Conservation (phyloP, 2,113 vertebrate species). For the Thalassoma bifasciatum region DNA sequence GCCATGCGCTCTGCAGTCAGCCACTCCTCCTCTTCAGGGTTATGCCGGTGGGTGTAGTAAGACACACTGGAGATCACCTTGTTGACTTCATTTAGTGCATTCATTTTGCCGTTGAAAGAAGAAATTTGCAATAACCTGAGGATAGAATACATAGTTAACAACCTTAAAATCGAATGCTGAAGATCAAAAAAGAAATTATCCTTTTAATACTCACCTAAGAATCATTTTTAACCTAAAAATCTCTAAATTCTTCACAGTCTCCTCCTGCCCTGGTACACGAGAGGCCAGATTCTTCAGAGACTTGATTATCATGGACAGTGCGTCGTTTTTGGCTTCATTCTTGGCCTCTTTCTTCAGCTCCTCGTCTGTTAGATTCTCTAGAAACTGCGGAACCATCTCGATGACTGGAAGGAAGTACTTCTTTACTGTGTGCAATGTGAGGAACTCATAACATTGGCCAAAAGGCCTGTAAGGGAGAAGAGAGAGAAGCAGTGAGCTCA, state of each 20-base stretch:
- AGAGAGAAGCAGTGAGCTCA: neutral
- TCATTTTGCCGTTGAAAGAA: conserved; percentile 99
- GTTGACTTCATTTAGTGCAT: conserved; percentile 99
- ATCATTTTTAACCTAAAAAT: conserved; percentile 99
- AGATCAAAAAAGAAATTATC: neutral
- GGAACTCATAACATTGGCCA: conserved; percentile 99
- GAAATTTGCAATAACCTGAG: conserved; percentile 99
- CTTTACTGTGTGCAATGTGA: conserved; percentile 99
- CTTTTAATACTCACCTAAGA: conserved; percentile 91
- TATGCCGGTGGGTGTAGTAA: conserved; percentile 98
- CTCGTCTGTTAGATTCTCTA: conserved; percentile 99
- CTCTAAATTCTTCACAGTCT: conserved; percentile 99
- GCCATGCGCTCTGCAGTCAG: conserved; percentile 99
- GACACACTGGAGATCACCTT: conserved; percentile 99
- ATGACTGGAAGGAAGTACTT: conserved; percentile 99
- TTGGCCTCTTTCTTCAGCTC: conserved; percentile 99
- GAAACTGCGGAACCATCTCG: conserved; percentile 99
- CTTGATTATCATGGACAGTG: conserved; percentile 99
- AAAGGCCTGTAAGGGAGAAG: conserved; percentile 88
- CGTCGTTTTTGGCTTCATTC: conserved; percentile 99
- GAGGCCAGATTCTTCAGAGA: conserved; percentile 99
- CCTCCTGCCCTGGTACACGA: conserved; percentile 98
- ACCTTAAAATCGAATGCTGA: neutral
- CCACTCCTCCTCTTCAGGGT: conserved; percentile 98
- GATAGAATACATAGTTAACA: conserved; percentile 17